Base-by-base conservation (phyloP, 2,113 vertebrate species). In the Muscicapa adusta region DNA sequence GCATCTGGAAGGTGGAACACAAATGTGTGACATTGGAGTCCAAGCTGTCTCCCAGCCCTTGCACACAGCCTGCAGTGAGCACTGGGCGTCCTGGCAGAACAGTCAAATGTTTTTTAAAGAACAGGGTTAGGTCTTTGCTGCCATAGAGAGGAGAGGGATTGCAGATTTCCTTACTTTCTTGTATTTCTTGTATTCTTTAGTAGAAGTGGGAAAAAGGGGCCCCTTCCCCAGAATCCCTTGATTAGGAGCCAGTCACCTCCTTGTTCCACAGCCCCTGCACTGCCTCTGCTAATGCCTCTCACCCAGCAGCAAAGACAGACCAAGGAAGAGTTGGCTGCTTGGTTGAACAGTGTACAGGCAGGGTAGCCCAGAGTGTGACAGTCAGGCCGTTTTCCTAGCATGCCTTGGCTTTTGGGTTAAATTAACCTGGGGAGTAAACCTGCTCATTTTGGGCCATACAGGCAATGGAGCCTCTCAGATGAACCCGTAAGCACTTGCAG, bases 21-120 rank as follows among this genome's bases (percentile, higher is more conserved):
- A 43, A 50, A 50, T 1, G 0, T 10, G 7, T 57, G 11, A 33
- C 0, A 0, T 10, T 0, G 0, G 15, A 14, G 10, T 42, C 33
- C 19, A 47, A 43, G 34, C 10, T 56, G 31, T 14, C 8, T 56
- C 13, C 9, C 17, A 76, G 13, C 1, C 12, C 4, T 17, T 2
- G 1, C 4, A 11, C 14, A n/a, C 38, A 68, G 25, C 24, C 57
- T 65, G 10, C 6, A 25, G 16, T 0, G 0, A 48, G 9, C 3
- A 3, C 5, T 15, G 42, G 36, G 17, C 12, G 17, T 56, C 33
- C 47, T 77, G 42, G 8, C n/a, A 48, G 7, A 8, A 5, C 11
- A 22, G 20, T 14, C 0, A 4, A 47, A n/a, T 20, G 12, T 13
- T 53, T 53, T 45, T 56, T 33, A 15, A 25, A 45, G 24, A 71